Base-by-base conservation (phyloP, 2,888 invertebrate genomes). In the Drosophila kuntzei region DNA sequence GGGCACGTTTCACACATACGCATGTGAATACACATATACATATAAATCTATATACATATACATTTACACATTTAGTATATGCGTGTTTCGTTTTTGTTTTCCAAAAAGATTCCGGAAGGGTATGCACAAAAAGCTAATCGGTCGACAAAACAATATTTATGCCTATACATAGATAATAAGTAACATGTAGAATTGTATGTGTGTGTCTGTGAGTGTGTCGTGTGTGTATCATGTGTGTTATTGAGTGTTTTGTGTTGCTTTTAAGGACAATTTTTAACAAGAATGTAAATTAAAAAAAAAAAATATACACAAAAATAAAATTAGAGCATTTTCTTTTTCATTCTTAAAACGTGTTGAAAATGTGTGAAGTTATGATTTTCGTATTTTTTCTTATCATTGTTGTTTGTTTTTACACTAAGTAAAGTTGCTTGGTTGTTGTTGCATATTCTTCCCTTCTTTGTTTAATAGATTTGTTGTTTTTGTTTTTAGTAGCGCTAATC, bases 121-220 rank as follows among this genome's bases (percentile, higher is more conserved):
- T 86, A 67, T 82, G 83, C 86, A 82, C 83, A 83, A 83, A 80
- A 78, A 76, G 80, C 76, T 82, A 86, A 76, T 82, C 65, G 76
- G 64, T 85, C 66, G 76, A 76, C 79, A 76, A 88, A 82, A 88
- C 81, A 88, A 75, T 84, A 87, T 69, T 67, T 78, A 85, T 61
- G 67, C 47, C 76, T 81, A 87, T 87, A 59, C 54, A 71, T 87
- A 88, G 88, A 82, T 82, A 86, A 86, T 82, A 81, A 86, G 71
- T 88, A 88, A 88, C 87, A 82, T 82, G 70, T 79, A 62, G 57
- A 53, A 36, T 34, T 44, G 12, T 43, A 27, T 55, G 18, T 72
- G 22, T 51, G 27, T 74, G 7, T 53, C 16, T 69, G 20, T 55
- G 37, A 61, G 14, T 51, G 22, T 44, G n/a, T 47, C 37, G 29